Evolutionary conservation across 2,797 vertebrate species (phyloP).

Genomic region (Coendou prehensilis): DNA sequence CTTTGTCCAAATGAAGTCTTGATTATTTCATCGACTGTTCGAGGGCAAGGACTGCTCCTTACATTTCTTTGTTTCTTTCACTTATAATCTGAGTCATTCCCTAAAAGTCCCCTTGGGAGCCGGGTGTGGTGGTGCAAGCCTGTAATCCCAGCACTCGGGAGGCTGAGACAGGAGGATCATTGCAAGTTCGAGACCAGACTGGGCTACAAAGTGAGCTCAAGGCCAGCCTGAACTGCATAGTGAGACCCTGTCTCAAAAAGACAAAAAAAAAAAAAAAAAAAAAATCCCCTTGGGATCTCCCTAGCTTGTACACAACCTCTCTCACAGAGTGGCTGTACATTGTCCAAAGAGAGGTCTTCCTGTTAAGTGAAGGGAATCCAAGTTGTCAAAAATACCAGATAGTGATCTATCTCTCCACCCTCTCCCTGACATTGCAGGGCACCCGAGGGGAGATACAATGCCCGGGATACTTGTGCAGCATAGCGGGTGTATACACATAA

Average conservation of each 20-base stretch:
- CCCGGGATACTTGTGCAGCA: not conserved
- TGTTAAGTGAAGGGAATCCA: not conserved
- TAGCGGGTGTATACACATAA: not conserved
- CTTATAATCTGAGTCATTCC: not conserved
- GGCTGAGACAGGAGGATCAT: no score
- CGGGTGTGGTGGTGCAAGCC: no score
- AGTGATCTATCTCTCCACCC: slow-evolving; percentile 12
- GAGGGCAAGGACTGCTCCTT: not conserved
- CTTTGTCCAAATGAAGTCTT: not conserved
- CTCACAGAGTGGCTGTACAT: not conserved
- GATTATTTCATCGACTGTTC: not conserved
- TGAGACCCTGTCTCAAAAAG: no score
- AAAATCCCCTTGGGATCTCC: not conserved
- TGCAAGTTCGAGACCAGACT: no score
- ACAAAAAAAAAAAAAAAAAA: no score
- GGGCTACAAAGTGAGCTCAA: no score
- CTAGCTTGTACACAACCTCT: slow-evolving; percentile 4
- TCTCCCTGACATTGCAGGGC: slow-evolving; percentile 16
- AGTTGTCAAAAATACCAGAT: not conserved
- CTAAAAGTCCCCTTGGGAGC: not conserved
- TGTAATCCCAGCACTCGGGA: no score
- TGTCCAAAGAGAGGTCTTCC: not conserved
- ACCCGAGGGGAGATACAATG: not conserved
- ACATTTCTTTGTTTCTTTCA: not conserved
- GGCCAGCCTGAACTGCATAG: no score